Percentiles rank a stretch among this genome's conserved stretches.
phyloP scores from a whole-genome alignment of 2,113 vertebrate genomes.

The Antidorcas marsupialis region DNA sequence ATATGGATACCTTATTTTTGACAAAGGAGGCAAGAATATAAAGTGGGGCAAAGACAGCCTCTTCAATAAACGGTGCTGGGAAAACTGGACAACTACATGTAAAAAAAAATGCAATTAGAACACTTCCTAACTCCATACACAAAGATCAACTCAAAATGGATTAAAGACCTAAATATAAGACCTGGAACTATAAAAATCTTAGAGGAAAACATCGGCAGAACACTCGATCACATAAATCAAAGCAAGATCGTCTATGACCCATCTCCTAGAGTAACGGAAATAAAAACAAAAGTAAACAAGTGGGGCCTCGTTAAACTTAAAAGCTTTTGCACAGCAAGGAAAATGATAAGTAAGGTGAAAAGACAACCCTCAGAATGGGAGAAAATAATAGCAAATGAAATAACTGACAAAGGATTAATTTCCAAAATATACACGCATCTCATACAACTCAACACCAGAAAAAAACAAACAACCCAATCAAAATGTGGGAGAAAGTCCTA shows the following conservation, averaged over 20 bases:
- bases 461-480: not conserved
- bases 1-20: not conserved
- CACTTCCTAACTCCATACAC: not conserved
- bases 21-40: not conserved
- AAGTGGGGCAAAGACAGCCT: not conserved
- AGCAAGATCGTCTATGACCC: not conserved
- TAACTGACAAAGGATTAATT: not conserved
- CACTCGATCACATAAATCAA: not conserved
- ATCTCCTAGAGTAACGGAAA: not conserved
- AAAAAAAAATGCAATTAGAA: not conserved
- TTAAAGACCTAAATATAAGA: not conserved
- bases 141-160: not conserved
- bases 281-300: not conserved
- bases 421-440: not conserved
- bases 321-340: not conserved
- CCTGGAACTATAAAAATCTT: not conserved
- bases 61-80: not conserved
- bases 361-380: not conserved
- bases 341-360: not conserved
- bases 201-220: not conserved
- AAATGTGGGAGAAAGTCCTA: not conserved
- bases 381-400: not conserved
- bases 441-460: not conserved
- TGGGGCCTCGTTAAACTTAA: not conserved
- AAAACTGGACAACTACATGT: not conserved